A percentile compares a stretch with the other conserved stretches of the same genome.
phyloP scores from a whole-genome alignment of 2,113 vertebrate genomes.

The Psephotus haematonotus region DNA sequence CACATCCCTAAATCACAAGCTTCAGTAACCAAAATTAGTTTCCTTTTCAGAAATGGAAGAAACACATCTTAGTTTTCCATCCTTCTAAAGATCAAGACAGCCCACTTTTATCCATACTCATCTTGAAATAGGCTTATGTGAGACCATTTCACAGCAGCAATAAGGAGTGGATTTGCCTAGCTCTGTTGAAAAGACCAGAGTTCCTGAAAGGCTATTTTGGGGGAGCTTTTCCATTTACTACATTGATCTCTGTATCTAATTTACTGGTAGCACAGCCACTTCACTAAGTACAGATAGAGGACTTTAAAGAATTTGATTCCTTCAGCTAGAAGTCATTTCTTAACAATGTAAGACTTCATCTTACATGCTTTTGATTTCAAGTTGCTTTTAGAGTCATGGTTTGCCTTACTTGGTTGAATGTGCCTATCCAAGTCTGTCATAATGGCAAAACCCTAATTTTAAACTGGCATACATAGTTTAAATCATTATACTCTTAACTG shows the following conservation, averaged over 20 bases:
- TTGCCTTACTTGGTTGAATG: background rate
- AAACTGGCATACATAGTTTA: background rate
- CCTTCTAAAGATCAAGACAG: background rate
- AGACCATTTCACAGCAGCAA: background rate
- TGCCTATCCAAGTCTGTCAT: background rate
- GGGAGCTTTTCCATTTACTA: background rate
- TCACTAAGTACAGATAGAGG: background rate
- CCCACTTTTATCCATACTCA: background rate
- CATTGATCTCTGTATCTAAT: background rate
- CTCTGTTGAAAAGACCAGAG: background rate
- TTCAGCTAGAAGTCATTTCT: background rate
- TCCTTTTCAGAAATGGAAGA: background rate
- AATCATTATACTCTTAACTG: background rate
- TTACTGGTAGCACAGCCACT: background rate
- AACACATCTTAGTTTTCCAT: background rate
- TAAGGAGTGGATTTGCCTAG: background rate
- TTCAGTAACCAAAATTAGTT: background rate
- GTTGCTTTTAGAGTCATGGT: background rate
- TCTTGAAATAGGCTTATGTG: background rate
- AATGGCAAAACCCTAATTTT: background rate
- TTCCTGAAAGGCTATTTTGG: background rate
- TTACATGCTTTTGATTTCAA: constrained; percentile 11
- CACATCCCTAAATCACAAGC: background rate
- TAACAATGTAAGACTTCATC: background rate
- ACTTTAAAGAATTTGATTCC: background rate